Evolutionary conservation across 1,140 invertebrate genomes (phyloP).

Genomic region (Portunus trituberculatus): DNA sequence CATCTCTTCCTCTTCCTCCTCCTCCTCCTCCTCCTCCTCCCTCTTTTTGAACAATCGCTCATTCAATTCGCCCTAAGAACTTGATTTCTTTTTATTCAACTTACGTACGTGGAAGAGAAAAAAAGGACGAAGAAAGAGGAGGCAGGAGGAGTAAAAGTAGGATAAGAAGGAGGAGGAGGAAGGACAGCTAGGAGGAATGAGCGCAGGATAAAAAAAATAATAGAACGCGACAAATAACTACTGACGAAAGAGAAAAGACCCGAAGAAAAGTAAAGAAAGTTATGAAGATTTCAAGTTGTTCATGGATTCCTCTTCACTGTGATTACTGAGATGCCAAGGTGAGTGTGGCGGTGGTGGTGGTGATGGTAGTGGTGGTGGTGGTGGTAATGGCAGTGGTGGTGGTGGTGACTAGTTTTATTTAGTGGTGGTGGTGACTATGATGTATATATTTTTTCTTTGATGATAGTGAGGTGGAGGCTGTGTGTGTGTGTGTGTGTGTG

Average conservation of each 20-base stretch:
- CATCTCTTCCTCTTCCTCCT: background rate
- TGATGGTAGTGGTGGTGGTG: too few relatives aligned
- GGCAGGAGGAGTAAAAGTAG: background rate
- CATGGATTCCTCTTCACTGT: background rate
- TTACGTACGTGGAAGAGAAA: too few relatives aligned
- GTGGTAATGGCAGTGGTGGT: background rate
- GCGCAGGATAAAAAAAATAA: background rate
- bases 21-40: background rate
- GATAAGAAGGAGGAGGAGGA: background rate
- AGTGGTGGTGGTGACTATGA: too few relatives aligned
- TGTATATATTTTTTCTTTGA: too few relatives aligned
- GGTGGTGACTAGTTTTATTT: too few relatives aligned
- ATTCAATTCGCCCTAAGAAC: background rate
- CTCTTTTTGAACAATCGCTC: background rate
- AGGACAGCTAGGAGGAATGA: background rate
- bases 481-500: constrained; percentile 20
- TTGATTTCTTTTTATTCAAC: background rate
- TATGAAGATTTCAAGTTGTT: background rate
- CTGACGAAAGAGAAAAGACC: too few relatives aligned
- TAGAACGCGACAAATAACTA: too few relatives aligned
- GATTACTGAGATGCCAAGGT: background rate
- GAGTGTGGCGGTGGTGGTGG: background rate
- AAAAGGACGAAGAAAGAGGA: background rate
- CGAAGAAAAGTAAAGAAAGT: too few relatives aligned
- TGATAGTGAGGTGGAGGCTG: background rate